Percentiles rank a stretch among this genome's conserved stretches.
Evolutionary conservation across 2,797 vertebrate species (phyloP).

Genomic region (Tenualosa ilisha): DNA sequence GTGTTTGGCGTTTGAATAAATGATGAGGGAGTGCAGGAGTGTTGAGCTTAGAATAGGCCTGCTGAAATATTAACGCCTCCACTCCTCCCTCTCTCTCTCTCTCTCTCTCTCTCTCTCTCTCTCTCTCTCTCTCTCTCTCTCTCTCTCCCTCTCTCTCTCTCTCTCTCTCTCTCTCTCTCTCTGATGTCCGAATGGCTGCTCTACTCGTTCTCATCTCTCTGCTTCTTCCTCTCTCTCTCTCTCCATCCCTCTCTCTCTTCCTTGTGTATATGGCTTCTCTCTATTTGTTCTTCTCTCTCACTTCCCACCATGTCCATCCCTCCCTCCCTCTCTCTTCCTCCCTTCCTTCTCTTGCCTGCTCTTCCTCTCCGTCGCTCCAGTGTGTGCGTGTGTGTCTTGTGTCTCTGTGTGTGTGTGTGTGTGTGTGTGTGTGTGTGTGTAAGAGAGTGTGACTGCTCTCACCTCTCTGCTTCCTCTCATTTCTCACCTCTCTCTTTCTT

Average conservation of each 20-base stretch:
- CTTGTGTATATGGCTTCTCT: background rate
- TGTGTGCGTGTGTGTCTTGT: no score
- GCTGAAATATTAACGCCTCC: constrained; percentile 84
- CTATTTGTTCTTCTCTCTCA: no score
- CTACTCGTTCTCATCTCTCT: background rate
- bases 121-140: constrained; percentile 66
- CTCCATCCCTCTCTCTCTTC: no score
- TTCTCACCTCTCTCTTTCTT: background rate
- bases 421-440: no score
- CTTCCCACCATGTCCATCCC: background rate
- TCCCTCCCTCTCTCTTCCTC: background rate
- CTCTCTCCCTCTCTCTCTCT: constrained; percentile 61
- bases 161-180: constrained; percentile 66
- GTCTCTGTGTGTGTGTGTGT: no score
- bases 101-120: constrained; percentile 67
- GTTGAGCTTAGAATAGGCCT: constrained; percentile 84
- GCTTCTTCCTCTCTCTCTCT: background rate
- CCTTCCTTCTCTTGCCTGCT: background rate
- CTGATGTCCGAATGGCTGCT: background rate
- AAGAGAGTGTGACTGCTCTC: no score
- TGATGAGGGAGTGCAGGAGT: constrained; percentile 80
- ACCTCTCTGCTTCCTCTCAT: no score
- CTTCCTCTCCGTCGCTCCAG: background rate
- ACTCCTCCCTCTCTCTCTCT: constrained; percentile 61
- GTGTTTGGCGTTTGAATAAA: constrained; percentile 76